Evolutionary conservation across 1,140 invertebrate genomes (phyloP).

Genomic region (Saccostrea echinata): DNA sequence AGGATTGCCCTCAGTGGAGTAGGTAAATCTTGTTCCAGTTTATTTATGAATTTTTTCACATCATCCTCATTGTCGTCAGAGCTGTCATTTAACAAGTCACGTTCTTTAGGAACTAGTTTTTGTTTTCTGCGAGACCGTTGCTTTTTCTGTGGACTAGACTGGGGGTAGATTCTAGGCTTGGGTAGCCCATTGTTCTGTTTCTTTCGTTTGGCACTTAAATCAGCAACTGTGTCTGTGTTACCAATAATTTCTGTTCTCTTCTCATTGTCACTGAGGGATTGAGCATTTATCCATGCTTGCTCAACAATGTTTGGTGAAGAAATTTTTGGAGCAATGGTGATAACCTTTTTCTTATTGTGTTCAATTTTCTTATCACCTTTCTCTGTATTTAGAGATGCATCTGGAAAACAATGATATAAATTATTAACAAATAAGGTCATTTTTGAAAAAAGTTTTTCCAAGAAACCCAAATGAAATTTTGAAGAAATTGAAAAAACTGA

Average conservation of each 20-base stretch:
- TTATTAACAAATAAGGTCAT: neutral
- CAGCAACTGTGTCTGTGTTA: neutral
- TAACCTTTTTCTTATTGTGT: slow-evolving; percentile 34
- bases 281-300: slow-evolving; percentile 59
- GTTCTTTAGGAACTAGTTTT: slow-evolving; percentile 58
- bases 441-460: too few species aligned
- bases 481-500: too few species aligned
- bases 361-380: neutral
- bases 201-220: slow-evolving; percentile 46
- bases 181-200: slow-evolving; percentile 57
- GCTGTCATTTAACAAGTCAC: slow-evolving; percentile 56
- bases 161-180: slow-evolving; percentile 59
- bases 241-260: neutral
- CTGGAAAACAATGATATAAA: slow-evolving; percentile 8
- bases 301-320: slow-evolving; percentile 46
- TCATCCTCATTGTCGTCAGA: slow-evolving; percentile 56
- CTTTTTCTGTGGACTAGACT: slow-evolving; percentile 42
- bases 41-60: slow-evolving; percentile 37
- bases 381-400: neutral
- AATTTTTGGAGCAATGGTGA: slow-evolving; percentile 47
- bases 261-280: slow-evolving; percentile 48
- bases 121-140: slow-evolving; percentile 55
- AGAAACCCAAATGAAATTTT: too few species aligned
- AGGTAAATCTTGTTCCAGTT: slow-evolving; percentile 53
- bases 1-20: slow-evolving; percentile 58